Evolutionary conservation across 2,888 invertebrate species (phyloP), one percentile per base, ranked within the genome.

Genomic region (Drosophila tanythrix): DNA sequence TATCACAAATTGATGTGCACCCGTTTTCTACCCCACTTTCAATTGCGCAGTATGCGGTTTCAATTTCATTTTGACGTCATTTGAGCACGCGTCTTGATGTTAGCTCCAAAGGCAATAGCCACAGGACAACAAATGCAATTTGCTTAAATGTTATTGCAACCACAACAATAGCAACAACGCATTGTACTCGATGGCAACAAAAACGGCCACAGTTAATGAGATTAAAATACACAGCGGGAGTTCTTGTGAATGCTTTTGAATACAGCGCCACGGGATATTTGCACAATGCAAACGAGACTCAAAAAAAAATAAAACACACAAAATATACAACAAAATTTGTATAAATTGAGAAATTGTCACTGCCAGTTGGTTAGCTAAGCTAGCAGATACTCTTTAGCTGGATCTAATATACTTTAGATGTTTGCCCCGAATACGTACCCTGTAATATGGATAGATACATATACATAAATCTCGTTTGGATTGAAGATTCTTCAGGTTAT

Each of bases 221-320:
- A 89, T 89, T 90, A 89, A 89, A 89, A 89, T 79, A 71, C 90
- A 36, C 90, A 77, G 82, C 88, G 74, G 90, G 89, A 61, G 64
- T 72, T 68, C 83, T 64, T 60, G 76, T 46, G 61, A 56, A 38
- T 56, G 46, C 38, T 21, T 65, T 63, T 62, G 69, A 81, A 62
- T 76, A 63, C 58, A 72, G 62, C 79, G 46, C 87, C 63, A 66
- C 89, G 71, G 89, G 89, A 74, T 58, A 65, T 51, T 67, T 46
- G 60, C 63, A 68, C 62, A 76, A 63, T 68, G 78, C 67, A 55
- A 70, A 64, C 64, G 67, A 65, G 57, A 59, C 25, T 53, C 53
- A 46, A 68, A 33, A 50, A 31, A 25, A n/a, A 13, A 21, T n/a
- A 10, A 1, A 13, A 35, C 6, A 18, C 8, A 3, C 15, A 18